Evolutionary conservation across 2,113 vertebrate genomes (phyloP), one percentile per base, ranked within the genome.

Genomic region (Ranitomeya imitator): DNA sequence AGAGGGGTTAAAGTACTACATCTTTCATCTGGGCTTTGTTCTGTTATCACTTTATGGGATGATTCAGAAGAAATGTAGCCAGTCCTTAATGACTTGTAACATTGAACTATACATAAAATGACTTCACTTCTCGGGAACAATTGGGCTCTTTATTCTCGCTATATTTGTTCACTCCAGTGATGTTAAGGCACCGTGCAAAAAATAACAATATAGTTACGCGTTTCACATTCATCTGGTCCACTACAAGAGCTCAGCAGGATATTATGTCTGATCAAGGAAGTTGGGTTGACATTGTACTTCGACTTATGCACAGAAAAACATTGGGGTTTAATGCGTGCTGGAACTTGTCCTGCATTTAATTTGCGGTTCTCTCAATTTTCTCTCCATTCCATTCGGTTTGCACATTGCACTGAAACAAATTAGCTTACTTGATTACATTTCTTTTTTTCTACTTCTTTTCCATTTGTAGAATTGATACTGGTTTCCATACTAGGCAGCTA

Each of bases 31-130:
- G 21, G 10, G 23, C 31, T 76, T 71, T 73, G 65, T 69, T 69
- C 83, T 57, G 31, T 71, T 85, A 51, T 69, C 86, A 73, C 78
- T 87, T 63, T 57, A 81, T 81, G 67, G 71, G 86, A 82, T 88
- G 71, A 88, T 82, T 82, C 86, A 88, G 54, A 60, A 82, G 79
- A 73, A 88, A 82, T 74, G 31, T 74, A 71, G 81, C 31, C 81
- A 74, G 52, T 57, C 37, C 31, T 52, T 16, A 51, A 31, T 73
- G 67, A 23, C 19, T 83, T 83, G 31, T 59, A 61, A 69, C 21
- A 59, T 59, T 69, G 79, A 57, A 85, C 76, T 52, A 65, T 65
- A 63, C 37, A 52, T 83, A 26, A 83, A 54, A 65, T 76, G 79
- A 87, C 54, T 87, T 87, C 85, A 86, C 16, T 69, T 79, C 51